Evolutionary conservation across 2,113 vertebrate genomes (phyloP).

Genomic region (Manacus vitellinus): DNA sequence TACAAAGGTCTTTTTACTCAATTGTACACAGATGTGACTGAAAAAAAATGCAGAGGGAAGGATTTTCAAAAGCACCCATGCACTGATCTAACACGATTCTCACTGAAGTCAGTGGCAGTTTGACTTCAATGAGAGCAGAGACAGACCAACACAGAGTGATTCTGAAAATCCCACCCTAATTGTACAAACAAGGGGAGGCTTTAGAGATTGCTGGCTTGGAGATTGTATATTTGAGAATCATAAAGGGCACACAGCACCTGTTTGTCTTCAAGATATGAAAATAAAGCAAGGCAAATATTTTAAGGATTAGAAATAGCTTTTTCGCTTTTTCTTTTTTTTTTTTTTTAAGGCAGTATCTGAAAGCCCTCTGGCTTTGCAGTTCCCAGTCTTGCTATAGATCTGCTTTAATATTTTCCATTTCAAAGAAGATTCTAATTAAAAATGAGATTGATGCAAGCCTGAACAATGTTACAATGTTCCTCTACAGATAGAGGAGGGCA

Average conservation of each 20-base stretch:
- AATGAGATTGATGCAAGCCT: background rate
- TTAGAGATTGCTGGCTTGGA: slow-evolving; percentile 60
- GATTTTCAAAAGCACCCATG: slow-evolving; percentile 1
- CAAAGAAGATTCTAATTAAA: slow-evolving; percentile 50
- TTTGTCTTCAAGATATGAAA: slow-evolving; percentile 70
- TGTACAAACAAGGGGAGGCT: slow-evolving; percentile 62
- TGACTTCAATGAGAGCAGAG: slow-evolving; percentile 28
- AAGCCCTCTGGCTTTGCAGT: slow-evolving; percentile 29
- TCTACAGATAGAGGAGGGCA: background rate
- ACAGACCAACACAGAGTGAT: background rate
- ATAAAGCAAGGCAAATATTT: slow-evolving; percentile 71
- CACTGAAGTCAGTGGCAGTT: background rate
- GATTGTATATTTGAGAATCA: slow-evolving; percentile 57
- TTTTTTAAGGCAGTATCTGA: background rate
- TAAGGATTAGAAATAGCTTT: slow-evolving; percentile 55
- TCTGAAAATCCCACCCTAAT: slow-evolving; percentile 54
- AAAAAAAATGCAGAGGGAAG: background rate
- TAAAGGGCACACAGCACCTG: slow-evolving; percentile 66
- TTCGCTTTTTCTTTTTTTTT: background rate
- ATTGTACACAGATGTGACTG: slow-evolving; percentile 44
- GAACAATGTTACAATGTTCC: background rate
- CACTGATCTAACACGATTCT: background rate
- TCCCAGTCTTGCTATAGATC: background rate
- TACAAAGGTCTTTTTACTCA: slow-evolving; percentile 49
- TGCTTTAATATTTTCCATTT: slow-evolving; percentile 56